Conservation (phyloP, 2,888 invertebrate genomes). For the Platynereis dumerilii region DNA sequence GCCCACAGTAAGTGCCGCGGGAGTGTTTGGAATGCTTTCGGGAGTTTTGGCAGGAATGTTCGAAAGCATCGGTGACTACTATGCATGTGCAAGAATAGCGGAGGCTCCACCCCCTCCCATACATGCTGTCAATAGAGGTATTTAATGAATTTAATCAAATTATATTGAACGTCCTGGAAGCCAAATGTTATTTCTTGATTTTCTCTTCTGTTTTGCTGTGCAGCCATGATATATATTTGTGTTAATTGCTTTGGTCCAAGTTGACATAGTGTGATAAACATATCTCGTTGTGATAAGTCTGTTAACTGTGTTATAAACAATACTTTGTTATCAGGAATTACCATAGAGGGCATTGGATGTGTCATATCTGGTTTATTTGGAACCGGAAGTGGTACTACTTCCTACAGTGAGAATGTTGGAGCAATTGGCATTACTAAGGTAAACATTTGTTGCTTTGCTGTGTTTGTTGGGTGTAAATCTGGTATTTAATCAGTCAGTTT, state of each 20-base stretch:
- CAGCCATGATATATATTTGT: too few species aligned
- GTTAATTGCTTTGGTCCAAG: too few species aligned
- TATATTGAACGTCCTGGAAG: too few species aligned
- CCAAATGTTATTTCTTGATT: too few species aligned
- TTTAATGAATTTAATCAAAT: too few species aligned
- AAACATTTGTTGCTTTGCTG: too few species aligned
- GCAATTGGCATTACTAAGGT: slow-evolving; percentile 74
- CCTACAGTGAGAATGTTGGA: slow-evolving; percentile 85
- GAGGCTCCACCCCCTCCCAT: slow-evolving; percentile 83
- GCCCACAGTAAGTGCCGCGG: slow-evolving; percentile 52
- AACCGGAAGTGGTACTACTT: slow-evolving; percentile 83
- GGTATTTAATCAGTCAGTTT: too few species aligned
- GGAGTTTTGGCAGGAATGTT: slow-evolving; percentile 56
- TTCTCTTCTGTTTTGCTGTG: too few species aligned
- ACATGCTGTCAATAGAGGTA: slow-evolving; percentile 80
- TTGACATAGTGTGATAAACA: too few species aligned
- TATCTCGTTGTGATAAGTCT: too few species aligned
- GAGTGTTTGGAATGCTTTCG: slow-evolving; percentile 56
- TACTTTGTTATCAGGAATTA: slow-evolving; percentile 15
- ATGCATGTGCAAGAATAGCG: slow-evolving; percentile 76
- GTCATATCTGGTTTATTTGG: slow-evolving; percentile 82
- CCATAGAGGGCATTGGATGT: slow-evolving; percentile 80
- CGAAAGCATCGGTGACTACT: slow-evolving; percentile 80
- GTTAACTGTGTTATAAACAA: too few species aligned
- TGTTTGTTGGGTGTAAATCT: too few species aligned